Evolutionary conservation across 1,140 invertebrate species (phyloP), one percentile per base, ranked within the genome.

Genomic region (Trichonephila inaurata): DNA sequence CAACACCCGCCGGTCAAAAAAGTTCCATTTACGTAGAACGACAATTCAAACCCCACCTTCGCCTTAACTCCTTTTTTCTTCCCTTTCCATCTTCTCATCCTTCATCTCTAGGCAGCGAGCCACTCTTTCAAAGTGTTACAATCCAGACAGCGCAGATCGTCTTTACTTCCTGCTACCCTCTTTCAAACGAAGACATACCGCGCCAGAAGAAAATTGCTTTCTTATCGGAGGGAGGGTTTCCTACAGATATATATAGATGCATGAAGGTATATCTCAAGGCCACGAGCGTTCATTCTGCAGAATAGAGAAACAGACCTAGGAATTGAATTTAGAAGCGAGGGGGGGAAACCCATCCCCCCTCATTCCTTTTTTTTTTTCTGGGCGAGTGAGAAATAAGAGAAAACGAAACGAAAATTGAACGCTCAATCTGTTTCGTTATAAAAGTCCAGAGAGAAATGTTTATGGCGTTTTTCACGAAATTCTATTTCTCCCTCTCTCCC

Each of bases 341-440:
- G 21, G n/a, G 51, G 40, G 16, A 19, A 33, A 28, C 14, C 1
- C 12, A 0, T 33, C 5, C 28, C 16, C 12, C 28, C 5, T 77
- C 16, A 24, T 28, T 33, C 5, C 1, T 16, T 33, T 6, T 21
- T 72, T 24, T 14, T 40, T 88, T 88, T 89, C 64, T 18, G 66
- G 40, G 40, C 28, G 21, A 89, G 66, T 24, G 64, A 69, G 40
- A 77, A 82, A 33, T 24, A 61, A 33, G 33, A 28, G 72, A 81
- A 91, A 89, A 72, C 69, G 61, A 61, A 91, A 64, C 66, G 58
- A 92, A 85, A 85, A 85, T 85, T 92, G 81, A 85, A 83, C 61
- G 90, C 81, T 85, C 90, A 85, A 92, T 92, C 82, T 92, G 81
- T 92, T 92, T 28, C 61, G 77, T 69, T 92, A 85, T 92, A 92